Base-by-base conservation (phyloP, 2,888 invertebrate genomes). In the Toxonevra muliebris region DNA sequence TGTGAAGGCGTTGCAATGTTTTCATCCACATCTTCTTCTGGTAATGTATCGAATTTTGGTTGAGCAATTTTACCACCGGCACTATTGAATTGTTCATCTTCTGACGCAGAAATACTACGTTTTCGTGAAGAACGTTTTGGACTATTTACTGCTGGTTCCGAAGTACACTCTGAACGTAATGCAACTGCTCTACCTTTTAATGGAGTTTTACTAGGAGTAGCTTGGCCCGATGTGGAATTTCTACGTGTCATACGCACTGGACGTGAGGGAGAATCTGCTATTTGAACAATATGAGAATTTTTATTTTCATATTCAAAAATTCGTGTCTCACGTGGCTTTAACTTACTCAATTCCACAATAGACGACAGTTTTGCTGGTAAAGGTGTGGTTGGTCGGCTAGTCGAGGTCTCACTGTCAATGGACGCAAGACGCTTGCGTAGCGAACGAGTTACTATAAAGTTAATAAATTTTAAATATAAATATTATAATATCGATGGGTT, bases 371-470 rank as follows among this genome's bases (percentile, higher is more conserved):
- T 76, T 1, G 60, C 17, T 12, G 61, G n/a, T 8, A 71, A 43
- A 2, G 79, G 79, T 4, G 79, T 79, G 45, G 70, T 73, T 40
- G 79, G 75, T 45, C 78, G 69, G 65, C 75, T 77, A 20, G 71
- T 54, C 11, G 71, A 41, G 17, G 50, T 71, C 40, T 76, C 76
- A 45, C 73, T 73, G 55, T 78, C 78, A 7, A 74, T 66, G 2
- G 79, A 79, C n/a, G 74, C 65, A 40, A 79, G 48, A 19, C 78
- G 76, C 61, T 78, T 79, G 0, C 77, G 73, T 7, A 77, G 73
- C 10, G 77, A 77, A n/a, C 79, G 76, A 55, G 78, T 78, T 1
- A 77, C 79, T 79, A 20, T 42, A 66, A 69, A 45, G 7, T 30
- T 68, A 64, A 57, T 1, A 45, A 54, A 59, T 59, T 40, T n/a